Conservation (phyloP, 2,888 invertebrate genomes). For the Dasysyrphus tricinctus region DNA sequence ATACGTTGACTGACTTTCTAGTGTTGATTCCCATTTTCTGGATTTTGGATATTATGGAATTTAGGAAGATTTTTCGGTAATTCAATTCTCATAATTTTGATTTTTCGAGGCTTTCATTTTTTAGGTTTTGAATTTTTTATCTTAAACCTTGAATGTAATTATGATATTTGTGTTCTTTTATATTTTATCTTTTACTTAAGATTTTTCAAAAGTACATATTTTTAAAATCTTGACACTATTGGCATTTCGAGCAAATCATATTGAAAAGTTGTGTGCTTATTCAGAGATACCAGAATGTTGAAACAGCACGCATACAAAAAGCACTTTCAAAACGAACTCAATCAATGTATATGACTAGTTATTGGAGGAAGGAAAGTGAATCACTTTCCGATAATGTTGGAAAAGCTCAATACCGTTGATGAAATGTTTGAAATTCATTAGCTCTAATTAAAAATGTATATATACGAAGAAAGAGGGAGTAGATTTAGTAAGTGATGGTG, state of each 20-base stretch:
- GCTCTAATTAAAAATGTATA: slow-evolving; percentile 74
- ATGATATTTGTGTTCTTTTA: neutral
- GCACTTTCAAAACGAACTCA: slow-evolving; percentile 52
- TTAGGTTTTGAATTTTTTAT: too few species aligned
- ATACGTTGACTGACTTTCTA: too few species aligned
- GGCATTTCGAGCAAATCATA: neutral
- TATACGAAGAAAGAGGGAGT: neutral
- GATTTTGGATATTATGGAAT: too few species aligned
- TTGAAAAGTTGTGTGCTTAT: neutral
- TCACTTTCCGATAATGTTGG: slow-evolving; percentile 73
- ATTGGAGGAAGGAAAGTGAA: slow-evolving; percentile 56
- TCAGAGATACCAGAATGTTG: neutral
- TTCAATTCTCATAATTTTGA: too few species aligned
- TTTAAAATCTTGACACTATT: neutral
- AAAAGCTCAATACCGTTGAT: slow-evolving; percentile 73
- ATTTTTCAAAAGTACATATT: too few species aligned
- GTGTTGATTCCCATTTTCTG: too few species aligned
- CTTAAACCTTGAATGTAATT: too few species aligned
- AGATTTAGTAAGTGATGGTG: neutral
- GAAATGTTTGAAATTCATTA: slow-evolving; percentile 73
- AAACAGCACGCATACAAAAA: neutral
- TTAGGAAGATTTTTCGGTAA: too few species aligned
- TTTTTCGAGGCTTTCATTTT: too few species aligned
- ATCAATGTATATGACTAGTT: slow-evolving; percentile 62
- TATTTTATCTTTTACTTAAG: too few species aligned